These are phyloP conservation scores for Sebastes wilsoni DNA, from an alignment of 2,797 vertebrate genomes.

Conservation along the genomic window DNA sequence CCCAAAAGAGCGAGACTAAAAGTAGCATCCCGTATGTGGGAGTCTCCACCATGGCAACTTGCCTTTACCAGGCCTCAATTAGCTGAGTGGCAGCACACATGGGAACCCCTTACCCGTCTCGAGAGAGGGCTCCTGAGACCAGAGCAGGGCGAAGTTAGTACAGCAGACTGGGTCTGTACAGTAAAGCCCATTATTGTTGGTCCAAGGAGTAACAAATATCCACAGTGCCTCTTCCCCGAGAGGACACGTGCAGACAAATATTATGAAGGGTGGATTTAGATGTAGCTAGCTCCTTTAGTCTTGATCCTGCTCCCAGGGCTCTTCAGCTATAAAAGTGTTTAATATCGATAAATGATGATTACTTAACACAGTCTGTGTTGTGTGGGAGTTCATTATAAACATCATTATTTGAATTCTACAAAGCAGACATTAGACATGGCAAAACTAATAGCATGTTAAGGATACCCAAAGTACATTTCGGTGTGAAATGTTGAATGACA, in stretches of 20 bases:
- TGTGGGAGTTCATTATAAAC: not conserved
- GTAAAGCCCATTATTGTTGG: conserved; percentile 43
- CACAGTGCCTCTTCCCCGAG: conserved; percentile 60
- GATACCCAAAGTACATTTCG: not conserved
- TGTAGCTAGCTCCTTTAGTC: conserved; percentile 27
- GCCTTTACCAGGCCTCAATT: conserved; percentile 71
- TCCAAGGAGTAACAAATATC: conserved; percentile 61
- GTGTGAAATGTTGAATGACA: not conserved
- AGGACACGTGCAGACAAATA: conserved; percentile 68
- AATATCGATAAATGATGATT: conserved; percentile 8
- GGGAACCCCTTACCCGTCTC: conserved; percentile 55
- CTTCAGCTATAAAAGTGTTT: conserved; percentile 20
- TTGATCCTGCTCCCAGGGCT: conserved; percentile 22
- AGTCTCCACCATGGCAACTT: conserved; percentile 70
- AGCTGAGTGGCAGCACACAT: conserved; percentile 59
- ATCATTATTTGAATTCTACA: not conserved
- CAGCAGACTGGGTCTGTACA: conserved; percentile 27
- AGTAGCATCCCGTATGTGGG: conserved; percentile 64
- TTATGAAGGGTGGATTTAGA: conserved; percentile 68
- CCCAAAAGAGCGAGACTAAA: conserved; percentile 66
- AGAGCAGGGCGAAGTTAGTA: conserved; percentile 15
- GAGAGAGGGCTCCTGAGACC: conserved; percentile 37
- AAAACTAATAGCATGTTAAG: not conserved
- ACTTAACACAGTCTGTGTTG: conserved; percentile 6
- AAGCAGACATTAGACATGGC: not conserved